phyloP scores from a whole-genome alignment of 2,113 vertebrate genomes.

The Gracilinanus agilis region DNA sequence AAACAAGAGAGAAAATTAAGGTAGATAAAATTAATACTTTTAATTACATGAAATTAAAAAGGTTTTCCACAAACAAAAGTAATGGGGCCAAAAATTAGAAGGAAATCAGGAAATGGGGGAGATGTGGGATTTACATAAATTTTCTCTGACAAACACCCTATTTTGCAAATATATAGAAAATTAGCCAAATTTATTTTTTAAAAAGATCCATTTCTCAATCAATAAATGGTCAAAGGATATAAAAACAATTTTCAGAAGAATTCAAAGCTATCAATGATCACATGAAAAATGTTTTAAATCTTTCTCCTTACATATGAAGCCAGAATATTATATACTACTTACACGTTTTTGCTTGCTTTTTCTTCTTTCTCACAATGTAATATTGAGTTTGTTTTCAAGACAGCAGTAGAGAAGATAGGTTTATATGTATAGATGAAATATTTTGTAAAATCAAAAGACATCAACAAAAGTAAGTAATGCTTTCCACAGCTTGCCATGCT shows the following conservation, averaged over 20 bases:
- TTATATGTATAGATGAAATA: not conserved
- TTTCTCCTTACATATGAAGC: not conserved
- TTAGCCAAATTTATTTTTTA: not conserved
- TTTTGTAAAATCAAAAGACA: not conserved
- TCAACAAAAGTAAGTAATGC: not conserved
- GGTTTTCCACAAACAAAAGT: not conserved
- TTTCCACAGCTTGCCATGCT: constrained; percentile 12
- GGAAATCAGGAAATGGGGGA: not conserved
- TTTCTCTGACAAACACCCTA: not conserved
- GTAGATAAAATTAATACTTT: not conserved
- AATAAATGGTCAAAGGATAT: not conserved
- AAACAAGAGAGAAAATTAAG: not conserved
- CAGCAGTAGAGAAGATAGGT: not conserved
- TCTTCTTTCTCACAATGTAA: not conserved
- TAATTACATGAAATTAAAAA: not conserved
- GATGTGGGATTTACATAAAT: not conserved
- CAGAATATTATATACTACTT: not conserved
- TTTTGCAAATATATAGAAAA: not conserved
- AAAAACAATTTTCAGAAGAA: not conserved
- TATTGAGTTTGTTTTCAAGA: not conserved
- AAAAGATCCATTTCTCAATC: not conserved
- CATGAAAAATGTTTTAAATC: not conserved
- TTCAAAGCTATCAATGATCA: not conserved
- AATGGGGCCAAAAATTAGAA: not conserved
- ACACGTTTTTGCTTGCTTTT: not conserved